A percentile compares a stretch with the other conserved stretches of the same genome.
phyloP scores from a whole-genome alignment of 2,888 invertebrate species.

The Encarsia formosa region DNA sequence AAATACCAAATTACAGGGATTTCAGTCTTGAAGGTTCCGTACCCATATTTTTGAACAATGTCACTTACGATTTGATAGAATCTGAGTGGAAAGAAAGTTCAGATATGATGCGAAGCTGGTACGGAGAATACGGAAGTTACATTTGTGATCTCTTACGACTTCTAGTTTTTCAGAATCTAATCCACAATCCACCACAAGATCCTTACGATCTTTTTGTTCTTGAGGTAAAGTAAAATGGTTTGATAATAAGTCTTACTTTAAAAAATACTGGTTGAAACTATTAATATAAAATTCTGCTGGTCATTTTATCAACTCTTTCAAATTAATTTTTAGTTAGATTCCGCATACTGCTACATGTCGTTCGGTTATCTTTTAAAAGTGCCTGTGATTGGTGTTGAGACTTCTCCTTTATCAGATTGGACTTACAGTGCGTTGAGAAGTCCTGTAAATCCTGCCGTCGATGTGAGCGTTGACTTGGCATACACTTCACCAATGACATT shows the following conservation, averaged over 20 bases:
- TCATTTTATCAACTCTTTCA: neutral
- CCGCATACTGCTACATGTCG: conserved; percentile 37
- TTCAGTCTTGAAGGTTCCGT: conserved; percentile 28
- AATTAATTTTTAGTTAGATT: conserved; percentile 33
- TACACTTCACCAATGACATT: conserved; percentile 35
- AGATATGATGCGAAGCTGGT: conserved; percentile 16
- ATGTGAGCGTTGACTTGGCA: conserved; percentile 30
- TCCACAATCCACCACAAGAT: conserved; percentile 29
- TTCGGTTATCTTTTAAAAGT: conserved; percentile 37
- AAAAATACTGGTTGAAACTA: neutral
- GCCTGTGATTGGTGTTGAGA: conserved; percentile 35
- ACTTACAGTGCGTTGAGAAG: conserved; percentile 33
- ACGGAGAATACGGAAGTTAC: conserved; percentile 3
- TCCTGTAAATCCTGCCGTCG: conserved; percentile 32
- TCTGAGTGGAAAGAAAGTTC: neutral
- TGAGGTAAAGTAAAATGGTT: conserved; percentile 30
- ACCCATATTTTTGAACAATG: conserved; percentile 13
- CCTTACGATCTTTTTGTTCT: conserved; percentile 31
- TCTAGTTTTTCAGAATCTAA: conserved; percentile 21
- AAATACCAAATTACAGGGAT: conserved; percentile 31
- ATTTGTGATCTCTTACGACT: conserved; percentile 24
- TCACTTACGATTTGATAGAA: neutral
- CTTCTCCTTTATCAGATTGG: conserved; percentile 37
- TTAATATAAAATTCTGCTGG: neutral
- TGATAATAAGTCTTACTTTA: neutral